Evolutionary conservation across 1,140 invertebrate species (phyloP), one percentile per base, ranked within the genome.

Genomic region (Drosophila teissieri): DNA sequence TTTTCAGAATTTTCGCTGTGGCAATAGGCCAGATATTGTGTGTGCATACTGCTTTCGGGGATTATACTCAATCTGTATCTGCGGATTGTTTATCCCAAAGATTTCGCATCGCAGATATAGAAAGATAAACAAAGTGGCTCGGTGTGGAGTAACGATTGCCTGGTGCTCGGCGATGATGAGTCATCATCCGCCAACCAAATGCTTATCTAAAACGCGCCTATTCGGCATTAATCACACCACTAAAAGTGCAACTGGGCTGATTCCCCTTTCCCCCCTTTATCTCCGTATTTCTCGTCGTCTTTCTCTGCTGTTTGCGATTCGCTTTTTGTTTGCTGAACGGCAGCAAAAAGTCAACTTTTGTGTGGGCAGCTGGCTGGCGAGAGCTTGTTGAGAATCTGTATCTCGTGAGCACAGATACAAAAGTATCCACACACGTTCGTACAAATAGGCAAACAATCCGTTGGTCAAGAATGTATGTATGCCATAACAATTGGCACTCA

Each of bases 1-100:
- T 72, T 72, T 72, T 37, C 65, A 72, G 68, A 72, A 72, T 68
- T 68, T 68, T 68, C 61, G 60, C 39, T 53, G 17, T 34, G 64
- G 64, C 61, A 51, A 63, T 63, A 70, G 34, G 62, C 61, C 61
- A 67, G 54, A 67, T 31, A 31, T 27, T 37, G 10, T 52, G 14
- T 48, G 19, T 53, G 45, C 62, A 34, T 24, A 22, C 17, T 27
- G 37, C 24, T 72, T 57, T 24, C n/a, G 64, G 49, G 45, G 65
- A 70, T 72, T 57, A 70, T 49, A 40, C 22, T 24, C 44, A 40
- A 56, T 56, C 19, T 69, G 51, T 36, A 69, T 70, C 64, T 69
- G 67, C 67, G 57, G 37, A 56, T 39, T 68, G 64, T 68, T 68
- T 68, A 68, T 44, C 36, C 24, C 15, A 31, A 10, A 10, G 34